Base-by-base conservation (phyloP, 1,140 invertebrate species). In the Manduca sexta region DNA sequence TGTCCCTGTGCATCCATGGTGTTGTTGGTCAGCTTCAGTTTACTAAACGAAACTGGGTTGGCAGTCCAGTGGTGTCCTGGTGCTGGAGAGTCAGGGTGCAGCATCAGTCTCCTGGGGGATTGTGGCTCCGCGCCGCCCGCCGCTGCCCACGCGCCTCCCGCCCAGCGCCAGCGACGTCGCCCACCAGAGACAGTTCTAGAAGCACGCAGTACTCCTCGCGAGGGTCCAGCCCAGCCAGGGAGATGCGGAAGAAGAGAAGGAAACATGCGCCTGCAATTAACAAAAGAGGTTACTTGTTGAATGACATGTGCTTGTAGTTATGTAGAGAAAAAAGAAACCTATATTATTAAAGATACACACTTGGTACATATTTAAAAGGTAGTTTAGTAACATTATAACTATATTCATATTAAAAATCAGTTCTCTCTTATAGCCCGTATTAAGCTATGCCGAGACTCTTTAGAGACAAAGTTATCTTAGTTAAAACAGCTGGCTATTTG, bases 1-100 rank as follows among this genome's bases (percentile, higher is more conserved):
- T 94, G 93, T 60, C 93, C 93, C 54, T 91, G 89, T 45, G 91
- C 91, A 71, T 96, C 94, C 62, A 92, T 88, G 2, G 92, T 92
- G 65, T 95, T 97, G 80, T 98, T 98, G 16, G 96, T 97, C 0
- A 98, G 86, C 76, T 97, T 97, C 2, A 97, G 86, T 73, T 95
- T 94, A 66, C 92, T 92, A 69, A 97, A 96, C 1, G 90, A 92
- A 15, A 97, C 88, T 0, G 92, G 87, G 71, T 96, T 94, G 0
- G 92, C 89, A 84, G 94, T 95, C 95, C 95, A 97, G 60, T 95
- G 91, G n/a, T 91, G 87, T 0, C 96, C 95, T 0, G 90, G 91
- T 0, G 93, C 91, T 0, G 95, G 95, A 0, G 93, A 94, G 47
- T 97, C 94, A 0, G 95, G 95, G 85, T 98, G 95, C 45, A 95